These are phyloP conservation scores for Takifugu rubripes DNA, from an alignment of 2,797 vertebrate species.

Conservation along the genomic window DNA sequence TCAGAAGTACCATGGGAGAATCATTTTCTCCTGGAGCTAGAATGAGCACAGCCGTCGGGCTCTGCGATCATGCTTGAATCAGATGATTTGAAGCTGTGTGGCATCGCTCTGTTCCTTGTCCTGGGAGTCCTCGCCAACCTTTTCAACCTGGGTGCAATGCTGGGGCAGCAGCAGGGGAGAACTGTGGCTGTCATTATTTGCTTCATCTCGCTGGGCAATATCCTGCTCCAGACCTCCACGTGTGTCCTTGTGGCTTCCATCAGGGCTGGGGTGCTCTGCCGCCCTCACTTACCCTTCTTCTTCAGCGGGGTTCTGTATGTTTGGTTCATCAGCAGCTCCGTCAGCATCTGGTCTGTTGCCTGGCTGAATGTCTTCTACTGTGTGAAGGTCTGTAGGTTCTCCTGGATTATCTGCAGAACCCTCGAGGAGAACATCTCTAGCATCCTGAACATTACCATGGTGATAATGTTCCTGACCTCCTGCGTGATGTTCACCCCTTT, in stretches of 20 bases:
- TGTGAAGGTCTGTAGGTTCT: conserved; percentile 1
- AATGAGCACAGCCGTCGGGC: conserved; percentile 1
- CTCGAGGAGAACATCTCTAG: conserved; percentile 1
- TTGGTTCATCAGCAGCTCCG: conserved; percentile 25
- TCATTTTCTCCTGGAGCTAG: not conserved
- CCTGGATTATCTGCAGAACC: not conserved
- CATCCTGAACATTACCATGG: not conserved
- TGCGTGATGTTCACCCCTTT: conserved; percentile 9
- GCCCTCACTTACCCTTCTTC: not conserved
- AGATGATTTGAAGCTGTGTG: conserved; percentile 1
- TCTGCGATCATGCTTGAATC: not conserved
- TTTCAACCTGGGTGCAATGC: conserved; percentile 7
- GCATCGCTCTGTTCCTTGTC: conserved; percentile 7
- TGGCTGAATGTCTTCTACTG: conserved; percentile 15
- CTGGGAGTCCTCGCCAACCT: not conserved
- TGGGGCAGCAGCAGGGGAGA: not conserved
- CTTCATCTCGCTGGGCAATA: conserved; percentile 13
- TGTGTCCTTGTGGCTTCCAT: not conserved
- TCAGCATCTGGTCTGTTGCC: conserved; percentile 18
- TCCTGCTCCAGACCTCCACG: conserved; percentile 19
- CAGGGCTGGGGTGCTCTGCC: conserved; percentile 2
- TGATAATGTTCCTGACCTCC: conserved; percentile 9
- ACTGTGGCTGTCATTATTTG: not conserved
- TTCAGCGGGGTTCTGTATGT: not conserved
- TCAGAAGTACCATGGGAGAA: not conserved